A percentile compares a stretch with the other conserved stretches of the same genome.
These are phyloP conservation scores for Drosophila simulans DNA, from an alignment of 1,140 invertebrate genomes.

Conservation along the genomic window DNA sequence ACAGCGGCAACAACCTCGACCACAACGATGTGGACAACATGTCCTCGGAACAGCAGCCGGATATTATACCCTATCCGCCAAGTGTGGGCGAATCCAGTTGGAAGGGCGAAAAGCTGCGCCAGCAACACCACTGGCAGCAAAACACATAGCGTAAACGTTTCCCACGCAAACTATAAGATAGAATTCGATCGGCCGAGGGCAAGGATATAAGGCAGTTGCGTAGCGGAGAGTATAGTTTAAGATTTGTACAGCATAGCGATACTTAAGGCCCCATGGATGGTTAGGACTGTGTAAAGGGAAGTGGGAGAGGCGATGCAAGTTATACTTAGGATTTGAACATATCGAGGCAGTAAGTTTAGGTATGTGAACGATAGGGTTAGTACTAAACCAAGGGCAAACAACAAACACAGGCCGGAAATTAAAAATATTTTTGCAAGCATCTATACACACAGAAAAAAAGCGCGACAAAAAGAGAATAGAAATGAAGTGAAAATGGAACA, in stretches of 20 bases:
- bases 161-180: slow-evolving; percentile 34
- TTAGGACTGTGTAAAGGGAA: slow-evolving; percentile 42
- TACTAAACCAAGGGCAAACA: slow-evolving; percentile 25
- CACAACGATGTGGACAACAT: slow-evolving; percentile 53
- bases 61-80: slow-evolving; percentile 80
- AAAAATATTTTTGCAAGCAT: slow-evolving; percentile 60
- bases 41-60: slow-evolving; percentile 73
- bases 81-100: slow-evolving; percentile 69
- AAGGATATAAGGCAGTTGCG: slow-evolving; percentile 3
- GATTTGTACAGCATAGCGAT: slow-evolving; percentile 78
- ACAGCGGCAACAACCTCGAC: slow-evolving; percentile 33
- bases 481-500: slow-evolving; percentile 9
- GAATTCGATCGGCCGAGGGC: neutral
- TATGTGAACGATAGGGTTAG: slow-evolving; percentile 49
- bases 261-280: slow-evolving; percentile 46
- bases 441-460: slow-evolving; percentile 22
- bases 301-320: slow-evolving; percentile 13
- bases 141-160: slow-evolving; percentile 62
- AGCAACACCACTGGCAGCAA: slow-evolving; percentile 47
- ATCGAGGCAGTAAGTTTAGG: slow-evolving; percentile 57
- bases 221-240: slow-evolving; percentile 54
- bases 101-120: slow-evolving; percentile 55
- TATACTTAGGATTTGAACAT: slow-evolving; percentile 59
- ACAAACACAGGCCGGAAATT: slow-evolving; percentile 31
- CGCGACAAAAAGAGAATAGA: neutral